Conservation (phyloP, 2,113 vertebrate species). For the Dasypus novemcinctus region DNA sequence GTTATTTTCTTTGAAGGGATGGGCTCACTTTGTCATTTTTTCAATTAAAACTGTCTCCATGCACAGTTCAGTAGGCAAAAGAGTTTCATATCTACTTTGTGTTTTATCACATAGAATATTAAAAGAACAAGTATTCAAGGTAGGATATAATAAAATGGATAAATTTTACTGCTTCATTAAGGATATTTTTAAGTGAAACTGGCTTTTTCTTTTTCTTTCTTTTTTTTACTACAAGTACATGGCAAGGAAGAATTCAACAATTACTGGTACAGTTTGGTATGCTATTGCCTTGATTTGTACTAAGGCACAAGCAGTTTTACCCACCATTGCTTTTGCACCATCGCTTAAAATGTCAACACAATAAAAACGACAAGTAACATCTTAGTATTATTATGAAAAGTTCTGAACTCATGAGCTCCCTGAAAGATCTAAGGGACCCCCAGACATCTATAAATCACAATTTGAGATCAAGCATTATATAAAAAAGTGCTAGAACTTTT, state of each 20-base stretch:
- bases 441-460: not conserved
- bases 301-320: not conserved
- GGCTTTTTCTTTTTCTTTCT: not conserved
- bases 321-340: not conserved
- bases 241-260: not conserved
- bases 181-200: not conserved
- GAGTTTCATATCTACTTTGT: not conserved
- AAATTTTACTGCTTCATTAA: not conserved
- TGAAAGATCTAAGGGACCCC: not conserved
- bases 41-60: conserved; percentile 26
- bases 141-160: not conserved
- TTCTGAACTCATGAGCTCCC: not conserved
- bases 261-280: not conserved
- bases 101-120: not conserved
- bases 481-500: conserved; percentile 13
- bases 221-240: not conserved
- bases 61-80: not conserved
- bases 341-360: not conserved
- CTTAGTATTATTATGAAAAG: not conserved
- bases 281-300: not conserved
- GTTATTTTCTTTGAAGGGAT: not conserved
- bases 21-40: not conserved
- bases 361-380: not conserved
- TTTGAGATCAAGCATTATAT: not conserved
- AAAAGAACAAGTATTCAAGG: not conserved